Conservation (phyloP, 1,140 invertebrate species). For the Drosophila melanica region DNA sequence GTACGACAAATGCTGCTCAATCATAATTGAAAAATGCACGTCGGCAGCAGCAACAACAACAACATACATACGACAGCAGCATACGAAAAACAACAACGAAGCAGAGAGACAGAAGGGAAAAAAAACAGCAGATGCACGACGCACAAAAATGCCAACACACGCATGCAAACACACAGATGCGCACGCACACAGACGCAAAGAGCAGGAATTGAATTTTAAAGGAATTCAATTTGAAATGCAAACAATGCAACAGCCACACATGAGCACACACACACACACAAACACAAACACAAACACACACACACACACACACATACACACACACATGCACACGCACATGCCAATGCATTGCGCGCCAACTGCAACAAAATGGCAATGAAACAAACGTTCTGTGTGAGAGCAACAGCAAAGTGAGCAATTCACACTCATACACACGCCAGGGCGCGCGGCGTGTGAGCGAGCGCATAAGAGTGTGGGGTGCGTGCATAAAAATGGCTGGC, state of each 20-base stretch:
- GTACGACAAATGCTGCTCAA: conserved; percentile 77
- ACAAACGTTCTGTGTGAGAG: conserved; percentile 29
- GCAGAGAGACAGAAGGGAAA: conserved; percentile 24
- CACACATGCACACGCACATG: conserved; percentile 32
- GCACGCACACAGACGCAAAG: conserved; percentile 23
- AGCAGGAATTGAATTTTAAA: conserved; percentile 65
- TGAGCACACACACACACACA: conserved; percentile 27
- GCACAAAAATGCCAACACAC: conserved; percentile 70
- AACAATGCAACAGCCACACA: conserved; percentile 65
- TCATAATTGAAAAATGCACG: conserved; percentile 79
- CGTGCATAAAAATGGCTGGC: conserved; percentile 31
- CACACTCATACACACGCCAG: conserved; percentile 10
- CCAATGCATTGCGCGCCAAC: conserved; percentile 64
- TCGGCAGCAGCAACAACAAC: conserved; percentile 43
- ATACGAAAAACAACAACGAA: conserved; percentile 33
- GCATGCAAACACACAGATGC: conserved; percentile 13
- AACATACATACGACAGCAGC: no score
- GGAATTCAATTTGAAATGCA: conserved; percentile 81
- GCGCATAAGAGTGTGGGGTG: background rate
- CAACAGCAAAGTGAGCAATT: conserved; percentile 34
- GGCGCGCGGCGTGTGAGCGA: conserved; percentile 11
- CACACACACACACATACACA: conserved; percentile 29
- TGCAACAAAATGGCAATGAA: conserved; percentile 81
- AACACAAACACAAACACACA: conserved; percentile 19
- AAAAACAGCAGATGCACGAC: conserved; percentile 78